Evolutionary conservation across 2,113 vertebrate species (phyloP), one percentile per base, ranked within the genome.

Genomic region (Forbesichthys agassizii): DNA sequence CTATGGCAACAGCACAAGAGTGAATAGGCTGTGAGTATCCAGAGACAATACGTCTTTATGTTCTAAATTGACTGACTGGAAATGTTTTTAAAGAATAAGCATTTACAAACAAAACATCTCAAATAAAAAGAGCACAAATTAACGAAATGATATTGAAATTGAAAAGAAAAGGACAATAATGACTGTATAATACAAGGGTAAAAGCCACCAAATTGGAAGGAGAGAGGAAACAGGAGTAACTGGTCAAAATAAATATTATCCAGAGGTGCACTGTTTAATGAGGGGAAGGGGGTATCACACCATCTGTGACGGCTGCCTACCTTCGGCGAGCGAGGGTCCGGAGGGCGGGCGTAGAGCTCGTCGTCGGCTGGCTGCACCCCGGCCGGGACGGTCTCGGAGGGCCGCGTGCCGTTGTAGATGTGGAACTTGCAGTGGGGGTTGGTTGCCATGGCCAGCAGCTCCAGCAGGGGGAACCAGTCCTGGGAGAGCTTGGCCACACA

Each of bases 361-460:
- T 99, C 98, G 84, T 99, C 97, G 78, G 97, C 95, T 3, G 98
- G 92, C 88, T 98, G 96, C 78, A 94, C 95, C 87, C 94, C 98
- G 65, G 97, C 95, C 55, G 98, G 97, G 90, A 98, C 95, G 1
- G 96, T 96, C 94, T 99, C 98, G 33, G 96, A 99, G 36, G 97
- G 96, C 86, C 97, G 96, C 78, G 98, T 99, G 94, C 96, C 98
- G 85, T 99, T 99, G 90, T 99, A 99, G 66, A 99, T 96, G 91
- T 99, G 98, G 90, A 99, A 99, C 92, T 99, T 99, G 95, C 98
- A 99, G 91, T 99, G 98, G 89, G 98, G 98, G 94, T 98, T 99
- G 92, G 98, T 95, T 93, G 98, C 98, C 97, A 99, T 99, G 73
- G 98, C 96, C 92, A 99, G 92, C 86, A 99, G 95, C 95, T 99